phyloP scores from a whole-genome alignment of 2,888 invertebrate genomes.

The Odontothrips loti region DNA sequence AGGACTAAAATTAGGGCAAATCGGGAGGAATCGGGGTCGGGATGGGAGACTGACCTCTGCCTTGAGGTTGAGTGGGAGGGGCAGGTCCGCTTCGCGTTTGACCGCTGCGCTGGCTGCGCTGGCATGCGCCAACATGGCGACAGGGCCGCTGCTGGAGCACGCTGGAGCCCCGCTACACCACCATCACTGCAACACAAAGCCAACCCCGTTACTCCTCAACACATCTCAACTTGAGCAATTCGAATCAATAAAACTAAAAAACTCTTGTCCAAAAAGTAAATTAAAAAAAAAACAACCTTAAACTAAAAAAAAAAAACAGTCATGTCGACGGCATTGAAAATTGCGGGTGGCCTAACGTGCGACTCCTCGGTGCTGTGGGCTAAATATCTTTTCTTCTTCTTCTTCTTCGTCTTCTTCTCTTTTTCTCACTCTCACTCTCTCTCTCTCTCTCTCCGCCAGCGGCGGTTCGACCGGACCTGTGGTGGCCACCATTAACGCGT shows the following conservation, averaged over 20 bases:
- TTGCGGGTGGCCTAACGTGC: not conserved
- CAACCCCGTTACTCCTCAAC: no score
- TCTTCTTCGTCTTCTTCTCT: not conserved
- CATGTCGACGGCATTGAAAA: not conserved
- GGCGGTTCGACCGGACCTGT: not conserved
- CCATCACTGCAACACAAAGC: not conserved
- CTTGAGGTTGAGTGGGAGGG: not conserved
- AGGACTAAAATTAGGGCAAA: no score
- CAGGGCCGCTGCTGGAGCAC: not conserved
- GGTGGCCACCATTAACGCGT: not conserved
- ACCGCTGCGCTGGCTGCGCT: not conserved
- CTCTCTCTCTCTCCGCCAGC: not conserved
- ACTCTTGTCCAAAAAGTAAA: not conserved
- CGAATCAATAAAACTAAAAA: not conserved
- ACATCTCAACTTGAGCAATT: no score
- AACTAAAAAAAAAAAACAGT: not conserved
- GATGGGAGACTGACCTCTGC: not conserved
- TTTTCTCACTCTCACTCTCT: not conserved
- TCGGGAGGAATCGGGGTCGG: no score
- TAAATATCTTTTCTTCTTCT: not conserved
- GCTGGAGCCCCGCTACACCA: not conserved
- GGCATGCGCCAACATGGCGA: constrained; percentile 1
- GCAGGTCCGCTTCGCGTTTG: not conserved
- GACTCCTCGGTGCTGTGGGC: no score
- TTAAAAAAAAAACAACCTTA: not conserved